Evolutionary conservation across 2,113 vertebrate species (phyloP).

Genomic region (Dendropsophus ebraccatus): DNA sequence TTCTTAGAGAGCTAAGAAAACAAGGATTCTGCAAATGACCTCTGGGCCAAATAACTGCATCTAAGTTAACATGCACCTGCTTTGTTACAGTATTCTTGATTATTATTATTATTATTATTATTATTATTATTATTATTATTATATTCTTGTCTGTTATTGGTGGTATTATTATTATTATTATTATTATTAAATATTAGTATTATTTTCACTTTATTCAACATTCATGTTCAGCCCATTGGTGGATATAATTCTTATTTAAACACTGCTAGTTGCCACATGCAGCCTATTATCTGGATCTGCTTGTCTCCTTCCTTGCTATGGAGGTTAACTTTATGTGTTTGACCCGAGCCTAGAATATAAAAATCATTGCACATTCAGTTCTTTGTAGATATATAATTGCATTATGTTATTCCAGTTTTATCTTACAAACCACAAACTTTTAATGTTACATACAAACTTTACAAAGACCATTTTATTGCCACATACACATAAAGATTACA

Average conservation of each 20-base stretch:
- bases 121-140: background rate
- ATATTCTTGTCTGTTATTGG: no score
- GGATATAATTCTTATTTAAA: background rate
- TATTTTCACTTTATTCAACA: background rate
- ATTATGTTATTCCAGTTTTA: background rate
- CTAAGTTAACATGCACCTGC: background rate
- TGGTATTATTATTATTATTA: background rate
- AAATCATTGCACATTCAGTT: background rate
- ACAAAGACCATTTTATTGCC: slow-evolving; percentile 1
- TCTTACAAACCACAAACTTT: slow-evolving; percentile 5
- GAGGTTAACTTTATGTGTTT: background rate
- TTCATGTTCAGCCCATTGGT: background rate
- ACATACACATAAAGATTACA: slow-evolving; percentile 22
- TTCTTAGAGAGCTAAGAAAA: background rate
- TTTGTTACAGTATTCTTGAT: background rate
- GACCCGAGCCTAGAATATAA: background rate
- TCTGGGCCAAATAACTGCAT: background rate
- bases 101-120: background rate
- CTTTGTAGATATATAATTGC: background rate
- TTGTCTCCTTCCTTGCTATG: background rate
- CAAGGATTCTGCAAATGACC: background rate
- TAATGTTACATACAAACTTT: background rate
- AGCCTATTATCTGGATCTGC: background rate
- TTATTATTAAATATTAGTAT: background rate
- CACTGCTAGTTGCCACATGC: background rate